These are phyloP conservation scores for Macquaria australasica DNA, from an alignment of 2,113 vertebrate genomes.

Conservation along the genomic window DNA sequence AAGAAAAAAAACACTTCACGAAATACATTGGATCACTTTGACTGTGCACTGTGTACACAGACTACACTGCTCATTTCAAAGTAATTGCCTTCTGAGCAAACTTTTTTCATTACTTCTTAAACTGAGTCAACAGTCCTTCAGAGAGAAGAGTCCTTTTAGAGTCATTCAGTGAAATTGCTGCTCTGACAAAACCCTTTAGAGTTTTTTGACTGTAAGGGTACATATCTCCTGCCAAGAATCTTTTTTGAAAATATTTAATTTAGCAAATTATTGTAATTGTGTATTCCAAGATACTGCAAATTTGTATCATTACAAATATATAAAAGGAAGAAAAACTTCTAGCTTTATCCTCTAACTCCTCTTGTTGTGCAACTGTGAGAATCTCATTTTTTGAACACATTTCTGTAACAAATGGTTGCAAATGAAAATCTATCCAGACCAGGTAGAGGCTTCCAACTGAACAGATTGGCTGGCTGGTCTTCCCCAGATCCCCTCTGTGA, in stretches of 20 bases:
- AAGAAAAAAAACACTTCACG: background rate
- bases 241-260: background rate
- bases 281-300: background rate
- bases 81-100: background rate
- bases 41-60: background rate
- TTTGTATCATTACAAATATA: background rate
- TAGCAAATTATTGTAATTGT: background rate
- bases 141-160: background rate
- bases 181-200: background rate
- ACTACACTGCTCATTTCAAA: background rate
- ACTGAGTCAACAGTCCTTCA: slow-evolving; percentile 11
- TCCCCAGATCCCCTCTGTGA: slow-evolving; percentile 39
- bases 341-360: background rate
- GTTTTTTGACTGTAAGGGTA: background rate
- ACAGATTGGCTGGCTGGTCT: slow-evolving; percentile 47
- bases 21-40: slow-evolving; percentile 1
- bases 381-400: slow-evolving; percentile 3
- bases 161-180: background rate
- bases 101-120: slow-evolving; percentile 10
- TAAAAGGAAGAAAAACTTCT: too few relatives aligned
- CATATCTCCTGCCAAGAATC: background rate
- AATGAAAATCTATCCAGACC: slow-evolving; percentile 23
- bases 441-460: slow-evolving; percentile 39
- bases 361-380: background rate
- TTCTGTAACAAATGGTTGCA: slow-evolving; percentile 15